These are phyloP conservation scores for Aspidapion aeneum DNA, from an alignment of 2,888 invertebrate genomes.

Conservation along the genomic window DNA sequence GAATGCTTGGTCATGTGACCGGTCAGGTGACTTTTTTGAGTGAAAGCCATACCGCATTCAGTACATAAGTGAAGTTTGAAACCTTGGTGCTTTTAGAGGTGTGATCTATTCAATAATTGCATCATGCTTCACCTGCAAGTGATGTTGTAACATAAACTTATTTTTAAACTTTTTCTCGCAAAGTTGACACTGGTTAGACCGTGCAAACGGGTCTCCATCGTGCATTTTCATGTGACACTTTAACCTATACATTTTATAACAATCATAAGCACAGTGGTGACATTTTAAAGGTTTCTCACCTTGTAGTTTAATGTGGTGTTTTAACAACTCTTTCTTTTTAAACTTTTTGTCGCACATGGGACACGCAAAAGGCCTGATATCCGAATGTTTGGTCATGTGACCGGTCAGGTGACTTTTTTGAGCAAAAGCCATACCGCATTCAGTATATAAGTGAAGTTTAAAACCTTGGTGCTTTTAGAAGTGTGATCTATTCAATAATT, in stretches of 20 bases:
- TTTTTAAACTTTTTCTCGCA: constrained; percentile 19
- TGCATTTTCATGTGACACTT: constrained; percentile 37
- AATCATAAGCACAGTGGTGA: constrained; percentile 36
- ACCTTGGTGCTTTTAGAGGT: too few relatives aligned
- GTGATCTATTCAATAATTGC: too few relatives aligned
- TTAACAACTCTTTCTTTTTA: constrained; percentile 38
- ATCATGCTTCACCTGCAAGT: constrained; percentile 21
- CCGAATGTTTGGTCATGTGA: constrained; percentile 38
- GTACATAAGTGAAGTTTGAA: too few relatives aligned
- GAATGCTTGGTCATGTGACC: constrained; percentile 39
- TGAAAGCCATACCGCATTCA: constrained; percentile 38
- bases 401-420: constrained; percentile 40
- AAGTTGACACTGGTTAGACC: constrained; percentile 19
- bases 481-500: too few relatives aligned
- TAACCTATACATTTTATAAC: constrained; percentile 36
- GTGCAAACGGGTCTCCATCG: constrained; percentile 17
- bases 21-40: constrained; percentile 39
- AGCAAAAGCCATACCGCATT: constrained; percentile 38
- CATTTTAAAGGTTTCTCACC: constrained; percentile 38
- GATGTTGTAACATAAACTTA: constrained; percentile 15
- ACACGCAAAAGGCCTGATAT: constrained; percentile 37
- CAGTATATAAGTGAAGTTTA: constrained; percentile 37
- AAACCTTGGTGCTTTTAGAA: too few relatives aligned
- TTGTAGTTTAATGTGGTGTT: constrained; percentile 38
- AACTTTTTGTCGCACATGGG: constrained; percentile 36